Evolutionary conservation across 2,797 vertebrate species (phyloP), one percentile per base, ranked within the genome.

Genomic region (Podargus strigoides): DNA sequence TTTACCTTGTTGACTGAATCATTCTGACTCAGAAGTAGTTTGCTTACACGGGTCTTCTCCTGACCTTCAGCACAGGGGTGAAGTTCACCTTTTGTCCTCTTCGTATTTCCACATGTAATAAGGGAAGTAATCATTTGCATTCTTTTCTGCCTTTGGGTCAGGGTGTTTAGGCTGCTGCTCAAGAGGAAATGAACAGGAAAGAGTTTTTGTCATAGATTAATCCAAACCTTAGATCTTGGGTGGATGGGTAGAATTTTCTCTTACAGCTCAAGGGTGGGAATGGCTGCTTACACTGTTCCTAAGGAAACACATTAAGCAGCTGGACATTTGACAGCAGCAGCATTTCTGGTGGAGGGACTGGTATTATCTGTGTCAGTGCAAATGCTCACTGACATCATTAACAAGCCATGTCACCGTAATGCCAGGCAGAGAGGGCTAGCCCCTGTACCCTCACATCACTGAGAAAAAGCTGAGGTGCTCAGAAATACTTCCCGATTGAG

Each of bases 101-200:
- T 49, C 80, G 58, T 87, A 41, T 84, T 96, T 96, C 85, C 85
- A 41, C 26, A 1, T 78, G 87, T 78, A 85, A 82, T 63, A 79
- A 47, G 80, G 93, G 79, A 95, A 91, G 69, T 91, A 78, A 92
- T 91, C 34, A 4, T 81, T 84, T 76, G 69, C 91, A 95, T 96
- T 95, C 85, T 90, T 96, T 84, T 92, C 89, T 94, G 82, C 41
- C 39, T 73, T 85, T 89, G 73, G 32, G 19, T 74, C 69, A 36
- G 46, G 28, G 66, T 92, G 56, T 94, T 94, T 87, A 78, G 82
- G 58, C 79, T 87, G 63, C 76, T 67, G 44, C 66, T 93, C 62
- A 86, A 91, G 42, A 86, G 93, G 94, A 97, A 96, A 94, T 76
- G 58, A 93, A 75, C 89, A 93, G 93, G 93, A 95, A 95, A 59